Percentiles rank a stretch among this genome's conserved stretches.
Evolutionary conservation across 1,140 invertebrate genomes (phyloP).

Genomic region (Drosophila santomea): DNA sequence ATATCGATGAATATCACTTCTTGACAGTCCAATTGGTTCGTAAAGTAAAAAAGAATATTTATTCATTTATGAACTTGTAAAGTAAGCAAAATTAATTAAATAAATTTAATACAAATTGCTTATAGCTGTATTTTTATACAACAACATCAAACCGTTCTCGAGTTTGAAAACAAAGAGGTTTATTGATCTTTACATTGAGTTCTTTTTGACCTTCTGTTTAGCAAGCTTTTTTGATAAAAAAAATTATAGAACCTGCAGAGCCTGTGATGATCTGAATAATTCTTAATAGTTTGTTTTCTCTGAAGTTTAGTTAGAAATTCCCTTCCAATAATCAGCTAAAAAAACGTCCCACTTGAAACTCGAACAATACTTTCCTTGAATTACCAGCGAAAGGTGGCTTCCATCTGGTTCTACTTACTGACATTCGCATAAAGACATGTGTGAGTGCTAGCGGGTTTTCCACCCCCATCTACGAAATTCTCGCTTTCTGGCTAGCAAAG

Average conservation of each 20-base stretch:
- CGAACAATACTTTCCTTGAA: conserved; percentile 14
- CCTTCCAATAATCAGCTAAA: no score
- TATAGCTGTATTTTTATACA: not conserved
- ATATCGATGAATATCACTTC: not conserved
- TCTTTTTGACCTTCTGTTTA: not conserved
- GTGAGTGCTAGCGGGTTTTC: conserved; percentile 34
- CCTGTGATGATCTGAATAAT: no score
- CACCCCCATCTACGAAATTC: conserved; percentile 31
- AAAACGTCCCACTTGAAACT: not conserved
- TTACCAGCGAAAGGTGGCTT: conserved; percentile 21
- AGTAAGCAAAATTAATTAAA: not conserved
- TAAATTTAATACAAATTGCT: not conserved
- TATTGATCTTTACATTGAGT: not conserved
- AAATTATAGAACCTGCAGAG: no score
- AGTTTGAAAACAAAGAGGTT: not conserved
- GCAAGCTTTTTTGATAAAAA: not conserved
- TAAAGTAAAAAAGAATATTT: not conserved
- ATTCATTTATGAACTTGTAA: not conserved
- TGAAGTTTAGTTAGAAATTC: not conserved
- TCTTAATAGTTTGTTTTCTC: no score
- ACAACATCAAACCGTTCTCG: not conserved
- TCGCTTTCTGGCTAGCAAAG: conserved; percentile 24
- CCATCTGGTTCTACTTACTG: conserved; percentile 41
- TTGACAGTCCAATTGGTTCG: not conserved
- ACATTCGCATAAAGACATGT: conserved; percentile 24